phyloP scores from a whole-genome alignment of 2,797 vertebrate species.

The Cephalopachus bancanus region DNA sequence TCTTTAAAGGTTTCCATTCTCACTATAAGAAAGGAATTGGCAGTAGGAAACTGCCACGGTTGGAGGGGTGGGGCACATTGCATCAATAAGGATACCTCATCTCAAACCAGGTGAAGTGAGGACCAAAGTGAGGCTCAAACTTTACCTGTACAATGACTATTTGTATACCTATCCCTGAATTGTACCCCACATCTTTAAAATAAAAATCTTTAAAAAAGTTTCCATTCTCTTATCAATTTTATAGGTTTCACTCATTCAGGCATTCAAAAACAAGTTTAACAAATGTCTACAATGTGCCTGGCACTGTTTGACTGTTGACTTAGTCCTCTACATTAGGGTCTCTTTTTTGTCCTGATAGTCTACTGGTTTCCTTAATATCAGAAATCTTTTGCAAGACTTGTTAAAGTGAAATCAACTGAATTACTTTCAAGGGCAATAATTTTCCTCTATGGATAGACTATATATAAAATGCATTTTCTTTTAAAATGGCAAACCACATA shows the following conservation, averaged over 20 bases:
- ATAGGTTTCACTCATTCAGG: neutral
- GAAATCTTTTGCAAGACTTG: constrained; percentile 16
- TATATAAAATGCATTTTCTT: constrained; percentile 18
- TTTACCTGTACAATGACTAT: too few relatives aligned
- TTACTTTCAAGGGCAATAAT: constrained; percentile 37
- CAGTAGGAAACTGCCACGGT: too few relatives aligned
- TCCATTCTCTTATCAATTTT: constrained; percentile 10
- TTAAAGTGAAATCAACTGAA: neutral
- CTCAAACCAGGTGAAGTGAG: too few relatives aligned
- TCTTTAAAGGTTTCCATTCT: constrained; percentile 47
- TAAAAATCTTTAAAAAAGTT: neutral
- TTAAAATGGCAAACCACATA: constrained; percentile 46
- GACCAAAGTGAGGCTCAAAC: too few relatives aligned
- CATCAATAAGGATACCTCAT: too few relatives aligned
- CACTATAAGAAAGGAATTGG: neutral
- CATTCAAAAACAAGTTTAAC: constrained; percentile 13
- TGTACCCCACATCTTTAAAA: too few relatives aligned
- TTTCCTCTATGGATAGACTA: neutral
- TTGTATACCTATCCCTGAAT: too few relatives aligned
- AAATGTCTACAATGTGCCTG: neutral
- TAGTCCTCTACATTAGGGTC: neutral
- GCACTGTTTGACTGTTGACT: constrained; percentile 11
- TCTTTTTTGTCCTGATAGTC: neutral
- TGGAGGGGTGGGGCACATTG: too few relatives aligned
- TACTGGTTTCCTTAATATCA: neutral